Percentiles rank a stretch among this genome's conserved stretches.
phyloP scores from a whole-genome alignment of 2,888 invertebrate species.

The Cataglyphis cursor region DNA sequence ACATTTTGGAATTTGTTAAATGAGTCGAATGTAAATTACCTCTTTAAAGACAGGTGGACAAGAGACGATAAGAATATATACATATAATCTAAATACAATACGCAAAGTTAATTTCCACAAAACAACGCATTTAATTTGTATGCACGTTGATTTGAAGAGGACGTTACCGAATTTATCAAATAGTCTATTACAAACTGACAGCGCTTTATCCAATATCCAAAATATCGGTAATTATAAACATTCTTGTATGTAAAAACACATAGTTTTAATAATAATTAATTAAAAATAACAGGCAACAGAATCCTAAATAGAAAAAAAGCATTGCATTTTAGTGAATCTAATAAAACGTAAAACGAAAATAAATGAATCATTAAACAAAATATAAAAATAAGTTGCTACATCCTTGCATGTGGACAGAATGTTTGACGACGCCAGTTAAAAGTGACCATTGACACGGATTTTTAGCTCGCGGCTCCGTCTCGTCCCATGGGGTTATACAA shows the following conservation, averaged over 20 bases:
- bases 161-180: neutral
- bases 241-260: neutral
- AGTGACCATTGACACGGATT: slow-evolving; percentile 51
- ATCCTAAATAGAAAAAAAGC: neutral
- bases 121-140: slow-evolving; percentile 37
- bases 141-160: slow-evolving; percentile 13
- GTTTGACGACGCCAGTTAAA: slow-evolving; percentile 38
- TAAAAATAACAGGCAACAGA: neutral
- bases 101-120: slow-evolving; percentile 26
- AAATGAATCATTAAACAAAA: neutral
- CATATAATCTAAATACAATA: slow-evolving; percentile 35
- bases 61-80: slow-evolving; percentile 20
- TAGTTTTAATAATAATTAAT: neutral
- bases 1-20: slow-evolving; percentile 41
- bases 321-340: neutral
- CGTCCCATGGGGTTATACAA: slow-evolving; percentile 48
- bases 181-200: slow-evolving; percentile 4
- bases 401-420: neutral
- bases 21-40: slow-evolving; percentile 30
- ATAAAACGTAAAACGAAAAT: neutral
- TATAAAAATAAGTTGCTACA: neutral
- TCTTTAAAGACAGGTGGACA: slow-evolving; percentile 33
- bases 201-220: neutral
- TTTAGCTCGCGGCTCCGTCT: slow-evolving; percentile 43
- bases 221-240: neutral